Conservation (phyloP, 2,797 vertebrate species). For the Pogoniulus pusillus region DNA sequence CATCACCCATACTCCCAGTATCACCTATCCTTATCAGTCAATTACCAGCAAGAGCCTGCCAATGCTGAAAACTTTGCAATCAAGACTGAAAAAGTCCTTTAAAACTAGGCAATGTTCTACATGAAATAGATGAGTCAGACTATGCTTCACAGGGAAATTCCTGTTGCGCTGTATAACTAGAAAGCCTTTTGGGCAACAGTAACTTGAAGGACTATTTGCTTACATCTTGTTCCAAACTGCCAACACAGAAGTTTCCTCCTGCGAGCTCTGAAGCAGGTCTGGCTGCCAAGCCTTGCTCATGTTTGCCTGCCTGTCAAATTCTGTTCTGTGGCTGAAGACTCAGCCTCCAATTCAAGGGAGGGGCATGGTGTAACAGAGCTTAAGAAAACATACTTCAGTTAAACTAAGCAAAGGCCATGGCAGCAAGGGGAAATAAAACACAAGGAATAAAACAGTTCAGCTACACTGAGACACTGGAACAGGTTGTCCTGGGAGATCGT, state of each 20-base stretch:
- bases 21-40: neutral
- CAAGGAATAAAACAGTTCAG: neutral
- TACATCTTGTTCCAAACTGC: neutral
- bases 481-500: too few species aligned
- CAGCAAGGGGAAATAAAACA: neutral
- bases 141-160: neutral
- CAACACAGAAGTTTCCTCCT: neutral
- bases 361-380: neutral
- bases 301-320: neutral
- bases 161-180: neutral
- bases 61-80: neutral
- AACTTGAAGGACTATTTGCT: neutral
- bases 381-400: neutral
- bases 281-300: neutral
- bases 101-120: neutral
- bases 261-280: neutral
- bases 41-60: neutral
- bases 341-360: neutral
- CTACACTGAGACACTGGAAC: neutral
- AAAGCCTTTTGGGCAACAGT: neutral
- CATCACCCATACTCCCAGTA: accelerated
- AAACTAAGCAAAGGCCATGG: neutral
- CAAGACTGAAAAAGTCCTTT: neutral
- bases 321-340: neutral
- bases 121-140: neutral